Evolutionary conservation across 1,140 invertebrate species (phyloP), one percentile per base, ranked within the genome.

Genomic region (Bombus difficillimus): DNA sequence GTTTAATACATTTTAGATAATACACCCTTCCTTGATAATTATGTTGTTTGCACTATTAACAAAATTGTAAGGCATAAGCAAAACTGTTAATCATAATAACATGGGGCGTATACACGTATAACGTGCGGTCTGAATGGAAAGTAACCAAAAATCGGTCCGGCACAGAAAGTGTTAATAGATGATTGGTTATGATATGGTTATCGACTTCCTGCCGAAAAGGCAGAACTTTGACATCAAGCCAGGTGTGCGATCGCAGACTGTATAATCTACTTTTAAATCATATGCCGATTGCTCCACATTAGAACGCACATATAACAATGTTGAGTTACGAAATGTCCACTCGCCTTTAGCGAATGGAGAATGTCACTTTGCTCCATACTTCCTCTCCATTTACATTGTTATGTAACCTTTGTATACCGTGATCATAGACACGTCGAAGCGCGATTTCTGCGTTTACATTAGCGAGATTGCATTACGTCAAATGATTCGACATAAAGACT

Each of bases 281-380:
- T 64, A 1, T 28, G 71, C 25, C 39, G 12, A 71, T 68, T 32
- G 75, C 13, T 73, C 76, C 28, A 86, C 57, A 81, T 86, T 73
- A 64, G 37, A 71, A 57, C 15, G 6, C 47, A 32, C 47, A 59
- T 73, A 64, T 64, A 47, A 53, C 47, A 77, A 74, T 15, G 66
- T 12, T 57, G 2, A 18, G 12, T 79, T 72, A 32, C 34, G 47
- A 76, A 80, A 80, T 2, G 15, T 72, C 59, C 47, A 64, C n/a
- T 64, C 4, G 12, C 32, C 47, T 32, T 74, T 74, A 41, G 39
- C n/a, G 37, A 32, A 34, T 25, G 1, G 59, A 53, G 47, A 53
- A 83, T 80, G 77, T 81, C 37, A 71, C 34, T 77, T 81, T 85
- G 68, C 66, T 81, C 18, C 47, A 53, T 53, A 53, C 47, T 53